Conservation (phyloP, 37 sponge, comb jelly and placozoan genomes). For the Hormiphora californensis region DNA sequence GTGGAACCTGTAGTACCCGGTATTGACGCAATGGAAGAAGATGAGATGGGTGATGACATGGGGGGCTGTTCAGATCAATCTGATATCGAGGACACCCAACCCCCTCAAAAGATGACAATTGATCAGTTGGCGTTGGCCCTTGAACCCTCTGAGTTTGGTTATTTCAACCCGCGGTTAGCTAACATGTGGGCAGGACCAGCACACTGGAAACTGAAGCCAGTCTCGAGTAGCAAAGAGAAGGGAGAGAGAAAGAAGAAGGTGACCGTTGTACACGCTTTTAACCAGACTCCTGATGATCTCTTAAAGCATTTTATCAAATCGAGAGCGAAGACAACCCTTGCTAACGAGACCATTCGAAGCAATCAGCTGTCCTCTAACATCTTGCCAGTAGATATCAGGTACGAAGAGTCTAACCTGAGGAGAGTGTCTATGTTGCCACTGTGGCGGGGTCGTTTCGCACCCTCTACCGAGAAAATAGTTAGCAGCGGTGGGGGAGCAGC, state of each 20-base stretch:
- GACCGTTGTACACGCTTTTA: neutral
- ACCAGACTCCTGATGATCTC: neutral
- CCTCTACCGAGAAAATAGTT: neutral
- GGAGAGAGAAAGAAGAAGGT: constrained; percentile 26
- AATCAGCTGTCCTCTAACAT: neutral
- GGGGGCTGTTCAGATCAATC: neutral
- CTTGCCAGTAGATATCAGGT: neutral
- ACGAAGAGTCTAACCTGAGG: neutral
- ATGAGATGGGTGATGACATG: neutral
- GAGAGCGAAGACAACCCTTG: constrained; percentile 12
- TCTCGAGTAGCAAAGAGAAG: neutral
- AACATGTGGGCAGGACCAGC: constrained; percentile 86
- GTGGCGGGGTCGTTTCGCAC: neutral
- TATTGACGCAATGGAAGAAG: neutral
- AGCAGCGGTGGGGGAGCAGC: neutral
- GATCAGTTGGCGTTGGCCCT: constrained; percentile 57
- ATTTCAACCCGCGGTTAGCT: constrained; percentile 65
- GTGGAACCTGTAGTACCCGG: constrained; percentile 8
- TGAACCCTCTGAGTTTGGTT: constrained; percentile 73
- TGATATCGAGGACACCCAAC: neutral
- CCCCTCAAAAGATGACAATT: neutral
- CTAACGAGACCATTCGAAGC: neutral
- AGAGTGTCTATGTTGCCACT: constrained; percentile 27
- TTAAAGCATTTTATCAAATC: constrained; percentile 34
- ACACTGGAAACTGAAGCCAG: constrained; percentile 73